Base-by-base conservation (phyloP, 2,113 vertebrate genomes). In the Circaetus gallicus region DNA sequence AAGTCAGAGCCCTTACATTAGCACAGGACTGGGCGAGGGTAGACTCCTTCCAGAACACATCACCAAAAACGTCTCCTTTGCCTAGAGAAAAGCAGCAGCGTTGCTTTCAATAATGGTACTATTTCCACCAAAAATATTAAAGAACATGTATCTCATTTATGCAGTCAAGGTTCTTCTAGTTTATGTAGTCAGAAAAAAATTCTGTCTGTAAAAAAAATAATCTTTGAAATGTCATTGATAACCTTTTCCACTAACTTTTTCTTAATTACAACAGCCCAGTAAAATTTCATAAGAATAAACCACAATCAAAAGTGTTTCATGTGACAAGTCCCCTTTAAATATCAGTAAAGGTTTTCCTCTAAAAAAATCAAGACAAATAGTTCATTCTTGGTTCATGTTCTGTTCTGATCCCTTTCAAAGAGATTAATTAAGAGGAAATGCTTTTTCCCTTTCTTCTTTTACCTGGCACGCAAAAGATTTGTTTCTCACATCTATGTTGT, bases 31-130 rank as follows among this genome's bases (percentile, higher is more conserved):
- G 99, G 34, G 99, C 99, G 9, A 99, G 97, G 5, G 98, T 99
- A 47, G 98, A 97, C 96, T 99, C 99, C 97, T 99, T 99, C 99
- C 99, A 99, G 98, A 99, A 99, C 55, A 99, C 98, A 63, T 99
- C 99, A n/a, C 99, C 99, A 95, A 99, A 99, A 94, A 99, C 99
- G 6, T 99, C 99, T 42, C 99, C 99, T 97, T 99, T 99, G 95
- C 99, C 99, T 99, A 94, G 29, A 74, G 42, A 78, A 92, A 93
- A 94, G 20, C 36, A 94, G 78, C 40, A 90, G 52, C 38, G 90
- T 82, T 85, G 16, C 28, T 82, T 87, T 96, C 70, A 96, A 3
- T 61, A 86, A 85, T 6, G 17, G 31, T 28, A 67, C 31, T 14
- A n/a, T 24, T 89, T 40, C 77, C 56, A 74, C n/a, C 32, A 52